Evolutionary conservation across 92 coral and sea anemone species (phyloP), one percentile per base, ranked within the genome.

Genomic region (Montipora capitata): DNA sequence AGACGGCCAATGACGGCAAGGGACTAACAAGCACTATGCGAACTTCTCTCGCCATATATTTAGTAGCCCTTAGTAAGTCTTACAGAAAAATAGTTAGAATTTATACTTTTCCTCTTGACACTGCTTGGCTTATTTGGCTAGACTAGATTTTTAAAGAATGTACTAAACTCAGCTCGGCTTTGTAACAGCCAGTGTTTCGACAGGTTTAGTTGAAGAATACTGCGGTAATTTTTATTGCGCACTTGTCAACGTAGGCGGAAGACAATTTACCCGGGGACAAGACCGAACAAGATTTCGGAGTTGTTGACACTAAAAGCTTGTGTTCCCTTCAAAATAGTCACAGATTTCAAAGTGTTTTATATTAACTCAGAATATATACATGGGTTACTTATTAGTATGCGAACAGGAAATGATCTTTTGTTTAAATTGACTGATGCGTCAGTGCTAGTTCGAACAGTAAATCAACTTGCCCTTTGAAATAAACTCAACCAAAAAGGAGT

Each of bases 321-420:
- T 5, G 4, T 65, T 7, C 41, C 38, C 14, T 27, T 27, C 35
- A 27, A 48, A 48, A 48, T 48, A 35, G 15, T 67, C 72, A 35
- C 43, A 67, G 43, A 12, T 8, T 7, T 54, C 39, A 10, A 59
- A 27, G 62, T 62, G 48, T 10, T 75, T 17, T 35, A 20, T 51
- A 78, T 78, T 10, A n/a, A 82, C 68, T 42, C n/a, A 56, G 44
- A 61, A 70, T 41, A 58, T 42, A 56, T 67, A 44, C 72, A 67
- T 40, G 45, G 71, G 87, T 82, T 48, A 43, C 79, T 82, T 82
- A 82, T 82, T 59, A 82, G 71, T 82, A 82, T 82, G 87, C 87
- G 87, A 82, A 71, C 87, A 82, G 87, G 87, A 82, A 82, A 82
- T 72, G 65, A 44, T 7, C 77, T 75, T 67, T 82, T 82, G 87